Evolutionary conservation across 2,888 invertebrate genomes (phyloP), one percentile per base, ranked within the genome.

Genomic region (Slavum lentiscoides): DNA sequence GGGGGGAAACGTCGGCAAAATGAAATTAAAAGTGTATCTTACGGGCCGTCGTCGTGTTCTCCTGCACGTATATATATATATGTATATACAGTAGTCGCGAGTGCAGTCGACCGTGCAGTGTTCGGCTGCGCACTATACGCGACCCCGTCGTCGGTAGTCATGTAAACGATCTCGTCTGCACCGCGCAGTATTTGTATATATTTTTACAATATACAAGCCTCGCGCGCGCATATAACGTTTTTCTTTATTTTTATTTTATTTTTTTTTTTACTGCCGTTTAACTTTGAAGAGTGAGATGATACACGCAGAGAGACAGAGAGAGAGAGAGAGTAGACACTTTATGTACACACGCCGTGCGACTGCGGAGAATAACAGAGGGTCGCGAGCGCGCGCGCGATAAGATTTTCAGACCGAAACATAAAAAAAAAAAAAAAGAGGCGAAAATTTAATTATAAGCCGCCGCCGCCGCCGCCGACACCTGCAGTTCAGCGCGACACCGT

Each of bases 21-120:
- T 39, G 62, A 80, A 80, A 80, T 80, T 80, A 80, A 80, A 80
- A 80, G 80, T 72, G 62, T 80, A 72, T 80, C 80, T 70, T 80
- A 70, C 70, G 77, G 49, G 13, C 13, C 43, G 43, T 43, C 43
- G 43, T 43, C 69, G 23, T 53, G 53, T 70, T 61, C 64, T 80
- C 64, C 30, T 30, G 30, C 30, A 30, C 30, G 30, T 30, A 30
- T 30, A 30, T n/a, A n/a, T n/a, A n/a, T n/a, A n/a, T n/a, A n/a
- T n/a, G 30, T 30, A 4, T 30, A n/a, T n/a, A n/a, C n/a, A n/a
- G 30, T 64, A 70, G 80, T 64, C 80, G 39, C 49, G 1, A 66
- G 80, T 70, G 70, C 80, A 80, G 72, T 72, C 70, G 58, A 80
- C 80, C 64, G 64, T 72, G 55, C 37, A 39, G n/a, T n/a, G 30